Evolutionary conservation across 2,113 vertebrate genomes (phyloP).

Genomic region (Lepus timidus): DNA sequence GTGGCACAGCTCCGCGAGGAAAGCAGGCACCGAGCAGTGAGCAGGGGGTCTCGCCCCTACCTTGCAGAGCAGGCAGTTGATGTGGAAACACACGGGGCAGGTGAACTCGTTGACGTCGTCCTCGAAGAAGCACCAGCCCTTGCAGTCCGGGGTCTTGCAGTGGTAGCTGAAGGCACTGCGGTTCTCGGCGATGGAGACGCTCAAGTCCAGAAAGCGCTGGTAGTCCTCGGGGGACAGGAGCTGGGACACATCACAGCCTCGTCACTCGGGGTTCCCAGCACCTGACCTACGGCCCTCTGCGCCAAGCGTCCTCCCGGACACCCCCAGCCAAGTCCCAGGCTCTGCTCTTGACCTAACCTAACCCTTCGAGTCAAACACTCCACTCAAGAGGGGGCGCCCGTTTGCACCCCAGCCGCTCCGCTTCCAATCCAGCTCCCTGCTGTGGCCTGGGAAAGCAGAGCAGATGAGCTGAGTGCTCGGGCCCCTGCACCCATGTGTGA

Average conservation of each 20-base stretch:
- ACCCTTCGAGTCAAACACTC: not conserved
- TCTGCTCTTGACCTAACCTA: not conserved
- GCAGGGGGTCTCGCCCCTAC: constrained; percentile 58
- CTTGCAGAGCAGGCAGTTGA: constrained; percentile 89
- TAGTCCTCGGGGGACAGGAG: constrained; percentile 91
- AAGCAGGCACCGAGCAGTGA: not conserved
- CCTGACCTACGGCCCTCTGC: not conserved
- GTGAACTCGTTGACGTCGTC: constrained; percentile 92
- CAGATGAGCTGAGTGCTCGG: too few relatives aligned
- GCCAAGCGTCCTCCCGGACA: not conserved
- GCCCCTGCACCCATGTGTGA: too few relatives aligned
- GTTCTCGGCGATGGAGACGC: constrained; percentile 92
- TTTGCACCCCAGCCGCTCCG: too few relatives aligned
- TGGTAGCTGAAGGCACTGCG: constrained; percentile 93
- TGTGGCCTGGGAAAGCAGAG: too few relatives aligned
- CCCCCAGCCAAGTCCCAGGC: not conserved
- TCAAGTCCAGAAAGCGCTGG: constrained; percentile 90
- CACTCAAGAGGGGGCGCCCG: not conserved
- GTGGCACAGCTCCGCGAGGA: too few relatives aligned
- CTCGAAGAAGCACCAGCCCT: constrained; percentile 95
- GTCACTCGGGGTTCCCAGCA: not conserved
- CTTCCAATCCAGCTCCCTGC: too few relatives aligned
- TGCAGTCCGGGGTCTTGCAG: constrained; percentile 93
- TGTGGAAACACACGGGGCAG: constrained; percentile 81
- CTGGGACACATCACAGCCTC: constrained; percentile 74